phyloP scores from a whole-genome alignment of 2,113 vertebrate genomes.

The Centrocercus urophasianus region DNA sequence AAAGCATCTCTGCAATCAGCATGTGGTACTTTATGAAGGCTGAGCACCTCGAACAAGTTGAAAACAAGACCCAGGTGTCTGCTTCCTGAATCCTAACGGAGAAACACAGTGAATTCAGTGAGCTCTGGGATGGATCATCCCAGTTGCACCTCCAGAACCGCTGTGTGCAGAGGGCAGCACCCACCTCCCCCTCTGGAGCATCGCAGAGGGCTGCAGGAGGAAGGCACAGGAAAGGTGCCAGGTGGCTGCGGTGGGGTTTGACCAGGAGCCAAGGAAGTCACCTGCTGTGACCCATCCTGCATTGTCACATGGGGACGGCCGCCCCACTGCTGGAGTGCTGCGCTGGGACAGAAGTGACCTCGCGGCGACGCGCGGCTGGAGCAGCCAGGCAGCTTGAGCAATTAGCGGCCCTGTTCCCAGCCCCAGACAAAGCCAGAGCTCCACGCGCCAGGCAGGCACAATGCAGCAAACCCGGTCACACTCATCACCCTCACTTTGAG shows the following conservation, averaged over 20 bases:
- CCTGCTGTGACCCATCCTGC: constrained; percentile 30
- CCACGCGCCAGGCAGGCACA: constrained; percentile 14
- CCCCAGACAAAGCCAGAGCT: constrained; percentile 42
- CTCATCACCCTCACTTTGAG: constrained; percentile 72
- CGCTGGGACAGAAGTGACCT: constrained; percentile 47
- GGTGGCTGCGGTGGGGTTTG: not conserved
- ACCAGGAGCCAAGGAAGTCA: not conserved
- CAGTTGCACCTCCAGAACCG: not conserved
- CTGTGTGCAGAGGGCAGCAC: accelerated
- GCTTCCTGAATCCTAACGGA: not conserved
- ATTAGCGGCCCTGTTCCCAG: constrained; percentile 59
- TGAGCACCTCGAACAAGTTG: not conserved
- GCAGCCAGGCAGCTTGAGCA: not conserved
- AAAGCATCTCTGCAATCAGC: not conserved
- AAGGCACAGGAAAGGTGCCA: not conserved
- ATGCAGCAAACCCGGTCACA: constrained; percentile 47
- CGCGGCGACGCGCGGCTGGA: constrained; percentile 24
- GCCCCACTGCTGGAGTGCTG: not conserved
- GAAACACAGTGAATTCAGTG: not conserved
- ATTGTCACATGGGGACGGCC: not conserved
- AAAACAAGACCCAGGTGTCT: not conserved
- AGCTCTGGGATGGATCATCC: not conserved
- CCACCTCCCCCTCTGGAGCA: not conserved
- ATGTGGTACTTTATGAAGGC: accelerated
- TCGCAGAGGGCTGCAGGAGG: not conserved